Percentiles rank a stretch among this genome's conserved stretches.
Evolutionary conservation across 2,888 invertebrate genomes (phyloP).

Genomic region (Dryobota labecula): DNA sequence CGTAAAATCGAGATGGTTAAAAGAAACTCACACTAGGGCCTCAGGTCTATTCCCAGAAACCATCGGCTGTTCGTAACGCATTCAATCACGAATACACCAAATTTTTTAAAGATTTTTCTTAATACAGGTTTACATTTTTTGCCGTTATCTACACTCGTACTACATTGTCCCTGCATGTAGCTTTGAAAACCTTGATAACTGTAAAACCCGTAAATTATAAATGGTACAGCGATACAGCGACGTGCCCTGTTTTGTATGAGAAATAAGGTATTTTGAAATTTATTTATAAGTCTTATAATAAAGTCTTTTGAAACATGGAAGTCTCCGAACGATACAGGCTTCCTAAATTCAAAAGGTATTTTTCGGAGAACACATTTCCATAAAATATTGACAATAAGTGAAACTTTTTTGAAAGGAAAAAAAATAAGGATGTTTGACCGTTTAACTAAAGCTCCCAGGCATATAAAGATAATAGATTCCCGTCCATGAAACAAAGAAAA

Average conservation of each 20-base stretch:
- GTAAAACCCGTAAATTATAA: constrained; percentile 39
- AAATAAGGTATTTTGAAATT: not conserved
- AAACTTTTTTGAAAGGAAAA: constrained; percentile 8
- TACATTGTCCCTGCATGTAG: not conserved
- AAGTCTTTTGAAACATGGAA: constrained; percentile 16
- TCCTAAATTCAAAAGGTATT: constrained; percentile 11
- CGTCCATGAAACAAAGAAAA: constrained; percentile 55
- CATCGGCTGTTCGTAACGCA: not conserved
- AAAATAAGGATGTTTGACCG: constrained; percentile 8
- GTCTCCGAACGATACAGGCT: constrained; percentile 8
- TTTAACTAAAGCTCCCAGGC: not conserved
- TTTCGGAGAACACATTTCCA: constrained; percentile 18
- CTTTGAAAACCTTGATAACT: constrained; percentile 21
- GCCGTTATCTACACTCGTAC: not conserved
- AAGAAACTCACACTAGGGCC: no score
- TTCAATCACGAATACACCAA: not conserved
- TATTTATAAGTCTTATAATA: constrained; percentile 18
- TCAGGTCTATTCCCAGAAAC: not conserved
- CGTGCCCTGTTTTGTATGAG: constrained; percentile 27
- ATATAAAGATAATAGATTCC: constrained; percentile 20
- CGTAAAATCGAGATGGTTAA: no score
- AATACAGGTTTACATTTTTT: not conserved
- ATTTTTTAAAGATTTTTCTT: not conserved
- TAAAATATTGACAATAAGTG: constrained; percentile 23
- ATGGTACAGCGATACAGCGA: constrained; percentile 34